phyloP scores from a whole-genome alignment of 2,888 invertebrate species.

The Tetragnatha montana region DNA sequence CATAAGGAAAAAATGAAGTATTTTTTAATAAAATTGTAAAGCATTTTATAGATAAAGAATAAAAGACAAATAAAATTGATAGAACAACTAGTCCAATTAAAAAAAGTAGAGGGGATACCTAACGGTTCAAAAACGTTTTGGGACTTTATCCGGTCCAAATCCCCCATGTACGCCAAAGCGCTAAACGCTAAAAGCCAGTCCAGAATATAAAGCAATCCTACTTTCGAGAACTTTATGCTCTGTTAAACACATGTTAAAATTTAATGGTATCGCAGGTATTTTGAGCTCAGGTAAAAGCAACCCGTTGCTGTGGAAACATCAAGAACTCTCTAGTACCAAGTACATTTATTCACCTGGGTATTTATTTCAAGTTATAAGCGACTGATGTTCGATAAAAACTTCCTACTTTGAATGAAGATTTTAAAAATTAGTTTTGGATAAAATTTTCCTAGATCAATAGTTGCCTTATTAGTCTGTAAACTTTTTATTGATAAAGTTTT shows the following conservation, averaged over 20 bases:
- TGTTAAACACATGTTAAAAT: constrained; percentile 25
- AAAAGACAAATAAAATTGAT: too few relatives aligned
- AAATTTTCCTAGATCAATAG: too few relatives aligned
- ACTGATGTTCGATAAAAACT: background rate
- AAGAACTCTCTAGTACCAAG: background rate
- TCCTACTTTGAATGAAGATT: too few relatives aligned
- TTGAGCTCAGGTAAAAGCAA: constrained; percentile 16
- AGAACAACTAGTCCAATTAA: background rate
- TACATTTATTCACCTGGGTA: background rate
- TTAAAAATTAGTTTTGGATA: too few relatives aligned
- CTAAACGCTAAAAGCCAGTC: background rate
- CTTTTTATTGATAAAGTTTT: too few relatives aligned
- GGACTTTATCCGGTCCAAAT: background rate
- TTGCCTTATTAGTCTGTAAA: too few relatives aligned
- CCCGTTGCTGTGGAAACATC: constrained; percentile 42
- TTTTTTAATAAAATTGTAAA: too few relatives aligned
- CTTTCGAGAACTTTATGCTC: constrained; percentile 20
- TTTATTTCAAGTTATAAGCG: background rate
- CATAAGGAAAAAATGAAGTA: too few relatives aligned
- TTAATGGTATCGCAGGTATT: constrained; percentile 39
- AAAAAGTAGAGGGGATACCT: background rate
- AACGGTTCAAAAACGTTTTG: background rate
- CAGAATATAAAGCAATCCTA: background rate
- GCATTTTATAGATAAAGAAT: too few relatives aligned
- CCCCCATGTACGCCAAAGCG: background rate